Base-by-base conservation (phyloP, 2,888 invertebrate species). In the Urechis unicinctus region DNA sequence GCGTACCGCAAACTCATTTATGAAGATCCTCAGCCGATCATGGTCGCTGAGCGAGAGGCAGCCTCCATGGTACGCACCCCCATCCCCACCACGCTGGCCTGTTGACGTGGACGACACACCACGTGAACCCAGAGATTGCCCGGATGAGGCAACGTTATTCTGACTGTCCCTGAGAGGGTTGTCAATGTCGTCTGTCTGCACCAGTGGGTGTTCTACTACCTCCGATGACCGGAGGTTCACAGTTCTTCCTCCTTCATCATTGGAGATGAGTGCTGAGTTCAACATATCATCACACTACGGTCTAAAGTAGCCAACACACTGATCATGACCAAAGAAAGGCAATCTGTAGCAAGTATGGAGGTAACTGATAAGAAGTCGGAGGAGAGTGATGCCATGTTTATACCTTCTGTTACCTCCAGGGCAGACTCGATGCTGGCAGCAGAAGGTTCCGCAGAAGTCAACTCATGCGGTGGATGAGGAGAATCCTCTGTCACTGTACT, bases 1-100 rank as follows among this genome's bases (percentile, higher is more conserved):
- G 69, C 88, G 86, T 17, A 87, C 83, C 57, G 88, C 86, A 80
- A 93, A 95, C 71, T 95, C 93, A 68, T 88, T 87, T 44, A 95
- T 83, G 71, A 95, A 87, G 63, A 85, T 84, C 67, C 88, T 85
- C 44, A 96, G 82, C 68, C 88, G 85, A 68, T 94, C 92, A 50
- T 92, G 83, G 80, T 96, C 96, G 70, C 85, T 85, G 0, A 85
- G 80, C 46, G 88, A 88, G 43, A 96, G 81, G 70, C 87, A 88
- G 59, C 83, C 62, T 3, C 80, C 80, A 60, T 79, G 78, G n/a
- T n/a, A n/a, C 43, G 41, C 45, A 36, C 36, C 36, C 17, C 36
- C 36, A 13, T 9, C 9, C 36, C 36, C 36, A 36, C 36, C 9
- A n/a, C n/a, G n/a, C n/a, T n/a, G n/a, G n/a, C n/a, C n/a, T n/a